These are phyloP conservation scores for Andricus curvator DNA, from an alignment of 2,888 invertebrate genomes.

Conservation along the genomic window DNA sequence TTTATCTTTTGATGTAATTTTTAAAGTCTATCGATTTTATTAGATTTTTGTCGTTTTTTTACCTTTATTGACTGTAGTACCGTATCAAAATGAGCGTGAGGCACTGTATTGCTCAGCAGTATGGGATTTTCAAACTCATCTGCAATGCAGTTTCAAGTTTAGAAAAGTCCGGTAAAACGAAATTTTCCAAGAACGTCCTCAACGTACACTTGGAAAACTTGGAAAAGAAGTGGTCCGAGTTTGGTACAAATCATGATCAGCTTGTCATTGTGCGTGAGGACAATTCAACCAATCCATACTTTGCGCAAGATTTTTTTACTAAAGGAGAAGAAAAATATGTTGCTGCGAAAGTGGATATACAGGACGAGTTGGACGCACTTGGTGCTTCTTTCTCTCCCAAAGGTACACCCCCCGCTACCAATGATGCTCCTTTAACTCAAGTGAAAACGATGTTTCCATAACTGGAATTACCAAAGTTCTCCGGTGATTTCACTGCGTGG, in stretches of 20 bases:
- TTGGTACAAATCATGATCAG: neutral
- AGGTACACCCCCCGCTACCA: no score
- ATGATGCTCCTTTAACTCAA: neutral
- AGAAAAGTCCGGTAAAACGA: neutral
- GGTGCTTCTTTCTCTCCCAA: no score
- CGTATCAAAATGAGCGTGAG: no score
- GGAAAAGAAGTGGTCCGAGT: neutral
- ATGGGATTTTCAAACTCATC: neutral
- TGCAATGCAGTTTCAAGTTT: neutral
- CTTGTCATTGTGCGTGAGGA: neutral
- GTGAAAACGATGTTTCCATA: neutral
- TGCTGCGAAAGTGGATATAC: no score
- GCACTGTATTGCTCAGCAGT: no score
- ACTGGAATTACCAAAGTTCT: no score
- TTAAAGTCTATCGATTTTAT: no score
- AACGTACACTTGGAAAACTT: neutral
- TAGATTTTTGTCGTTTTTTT: no score
- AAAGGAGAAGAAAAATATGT: neutral
- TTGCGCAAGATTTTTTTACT: no score
- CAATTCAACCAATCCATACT: neutral
- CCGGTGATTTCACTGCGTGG: neutral
- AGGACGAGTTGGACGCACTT: neutral
- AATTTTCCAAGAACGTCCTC: neutral
- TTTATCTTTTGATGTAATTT: no score
- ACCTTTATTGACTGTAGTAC: no score